A percentile compares a stretch with the other conserved stretches of the same genome.
Evolutionary conservation across 1,140 invertebrate species (phyloP).

Genomic region (Proales similis): DNA sequence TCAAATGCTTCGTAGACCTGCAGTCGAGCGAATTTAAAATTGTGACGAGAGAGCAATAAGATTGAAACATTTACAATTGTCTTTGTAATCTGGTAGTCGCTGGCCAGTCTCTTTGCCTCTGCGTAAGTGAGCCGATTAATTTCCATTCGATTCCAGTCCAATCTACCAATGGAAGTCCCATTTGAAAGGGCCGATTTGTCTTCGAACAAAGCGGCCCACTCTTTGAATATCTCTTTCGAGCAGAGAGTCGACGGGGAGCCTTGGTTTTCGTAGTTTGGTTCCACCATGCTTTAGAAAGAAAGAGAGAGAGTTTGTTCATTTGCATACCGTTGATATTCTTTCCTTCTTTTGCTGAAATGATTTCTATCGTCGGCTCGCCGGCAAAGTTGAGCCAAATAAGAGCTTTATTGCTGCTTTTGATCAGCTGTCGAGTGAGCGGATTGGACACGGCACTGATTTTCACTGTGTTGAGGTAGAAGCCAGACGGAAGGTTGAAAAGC

Average conservation of each 20-base stretch:
- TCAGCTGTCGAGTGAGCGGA: background rate
- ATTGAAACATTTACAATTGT: background rate
- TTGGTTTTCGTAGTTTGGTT: too few relatives aligned
- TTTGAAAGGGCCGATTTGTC: background rate
- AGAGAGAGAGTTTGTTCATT: too few relatives aligned
- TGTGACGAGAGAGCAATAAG: too few relatives aligned
- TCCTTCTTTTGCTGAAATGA: too few relatives aligned
- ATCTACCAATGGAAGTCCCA: background rate
- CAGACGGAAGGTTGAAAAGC: background rate
- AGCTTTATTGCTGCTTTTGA: background rate
- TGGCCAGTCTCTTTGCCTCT: constrained; percentile 9
- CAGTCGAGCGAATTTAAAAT: too few relatives aligned
- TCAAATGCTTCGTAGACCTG: constrained; percentile 2
- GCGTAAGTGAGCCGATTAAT: background rate
- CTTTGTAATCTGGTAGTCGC: constrained; percentile 16
- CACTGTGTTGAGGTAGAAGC: background rate
- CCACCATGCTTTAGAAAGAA: too few relatives aligned
- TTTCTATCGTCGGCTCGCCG: too few relatives aligned
- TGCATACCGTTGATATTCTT: too few relatives aligned
- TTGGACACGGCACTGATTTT: constrained; percentile 7
- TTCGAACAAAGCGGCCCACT: background rate
- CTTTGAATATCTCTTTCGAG: constrained; percentile 13
- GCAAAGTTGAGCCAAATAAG: too few relatives aligned
- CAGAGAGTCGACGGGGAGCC: too few relatives aligned
- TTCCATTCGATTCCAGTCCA: background rate